Percentiles rank a stretch among this genome's conserved stretches.
phyloP scores from a whole-genome alignment of 2,888 invertebrate species.

The Amblyjoppa fuscipennis region DNA sequence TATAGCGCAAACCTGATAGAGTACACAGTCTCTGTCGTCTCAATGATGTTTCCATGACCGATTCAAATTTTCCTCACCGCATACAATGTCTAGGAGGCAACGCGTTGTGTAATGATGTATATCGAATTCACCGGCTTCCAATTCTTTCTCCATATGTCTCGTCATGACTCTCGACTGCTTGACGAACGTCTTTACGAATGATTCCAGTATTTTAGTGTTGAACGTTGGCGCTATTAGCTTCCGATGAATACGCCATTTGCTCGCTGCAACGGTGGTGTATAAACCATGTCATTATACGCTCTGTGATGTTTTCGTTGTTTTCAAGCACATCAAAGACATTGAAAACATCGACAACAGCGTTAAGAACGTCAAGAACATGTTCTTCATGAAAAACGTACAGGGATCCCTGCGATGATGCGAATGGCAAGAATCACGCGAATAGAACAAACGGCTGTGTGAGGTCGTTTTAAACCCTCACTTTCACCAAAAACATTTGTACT shows the following conservation, averaged over 20 bases:
- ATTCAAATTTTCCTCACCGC: slow-evolving; percentile 66
- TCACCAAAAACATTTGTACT: no score
- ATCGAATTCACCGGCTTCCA: slow-evolving; percentile 73
- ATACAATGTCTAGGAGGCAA: slow-evolving; percentile 76
- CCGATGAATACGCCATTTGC: slow-evolving; percentile 75
- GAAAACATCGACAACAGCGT: no score
- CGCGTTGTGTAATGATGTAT: slow-evolving; percentile 73
- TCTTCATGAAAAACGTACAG: no score
- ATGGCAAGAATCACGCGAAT: no score
- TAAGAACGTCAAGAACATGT: no score
- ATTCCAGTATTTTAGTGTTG: slow-evolving; percentile 73
- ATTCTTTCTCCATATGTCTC: slow-evolving; percentile 71
- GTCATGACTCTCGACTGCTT: slow-evolving; percentile 73
- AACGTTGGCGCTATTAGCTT: slow-evolving; percentile 77
- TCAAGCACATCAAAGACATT: no score
- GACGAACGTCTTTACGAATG: slow-evolving; percentile 74
- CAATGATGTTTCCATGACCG: neutral
- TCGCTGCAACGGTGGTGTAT: slow-evolving; percentile 60
- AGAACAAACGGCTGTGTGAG: no score
- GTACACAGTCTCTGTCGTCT: neutral
- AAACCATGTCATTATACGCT: no score
- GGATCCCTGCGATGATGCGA: no score
- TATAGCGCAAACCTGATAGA: neutral
- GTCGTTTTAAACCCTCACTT: no score
- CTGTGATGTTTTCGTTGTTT: no score